Base-by-base conservation (phyloP, 2,797 vertebrate genomes). In the Manis pentadactyla region DNA sequence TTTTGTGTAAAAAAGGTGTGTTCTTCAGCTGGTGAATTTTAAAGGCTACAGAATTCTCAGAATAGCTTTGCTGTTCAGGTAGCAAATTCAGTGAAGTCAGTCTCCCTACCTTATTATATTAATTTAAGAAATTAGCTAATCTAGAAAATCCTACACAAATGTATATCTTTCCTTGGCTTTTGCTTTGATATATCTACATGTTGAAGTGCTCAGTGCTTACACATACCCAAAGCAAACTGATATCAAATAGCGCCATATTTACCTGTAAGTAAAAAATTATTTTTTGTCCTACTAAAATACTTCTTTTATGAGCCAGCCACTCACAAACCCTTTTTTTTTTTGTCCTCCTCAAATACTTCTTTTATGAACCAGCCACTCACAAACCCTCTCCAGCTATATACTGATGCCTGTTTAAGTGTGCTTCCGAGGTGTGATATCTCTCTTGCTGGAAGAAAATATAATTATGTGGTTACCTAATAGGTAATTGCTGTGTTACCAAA, bases 101-200 rank as follows among this genome's bases (percentile, higher is more conserved):
- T 61, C 31, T 90, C 34, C 27, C 29, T 46, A 31, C 11, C 3
- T 92, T 79, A 53, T 68, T 46, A 55, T 23, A 23, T 49, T 69
- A 81, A 1, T 7, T 86, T 92, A 55, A 77, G 74, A 86, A 74
- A 57, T 13, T 79, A 34, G 11, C 5, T 82, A 61, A 74, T 81
- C 63, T 88, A 78, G 89, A 96, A 93, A 87, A 74, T 57, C 49
- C 64, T 95, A 96, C 96, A 81, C 31, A 13, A 87, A 75, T 73
- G 29, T 69, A 29, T n/a, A 71, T 53, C 25, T 94, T 94, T 57
- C 51, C 31, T 89, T 74, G 51, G 10, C 66, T 90, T 93, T 92
- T 92, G 31, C 64, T 95, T 84, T 69, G 55, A 64, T 68, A 21
- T 49, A 83, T n/a, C 15, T 53, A 57, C 31, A 57, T 71, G 21